phyloP scores from a whole-genome alignment of 2,888 invertebrate species.

The Caenorhabditis imperialis region DNA sequence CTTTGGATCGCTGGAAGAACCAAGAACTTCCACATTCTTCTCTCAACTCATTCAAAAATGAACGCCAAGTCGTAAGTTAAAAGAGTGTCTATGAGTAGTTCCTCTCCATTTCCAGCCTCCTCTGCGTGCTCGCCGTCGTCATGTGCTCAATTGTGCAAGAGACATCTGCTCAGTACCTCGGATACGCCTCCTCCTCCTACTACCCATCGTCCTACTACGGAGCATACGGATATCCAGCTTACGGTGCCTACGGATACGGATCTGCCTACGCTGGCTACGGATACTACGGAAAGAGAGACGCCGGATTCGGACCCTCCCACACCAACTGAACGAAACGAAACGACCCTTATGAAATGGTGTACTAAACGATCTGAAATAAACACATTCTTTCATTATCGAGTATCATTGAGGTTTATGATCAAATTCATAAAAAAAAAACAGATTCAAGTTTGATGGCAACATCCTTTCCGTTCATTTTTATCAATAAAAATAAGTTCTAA shows the following conservation, averaged over 20 bases:
- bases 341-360: not conserved
- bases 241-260: conserved; percentile 28
- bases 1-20: not conserved
- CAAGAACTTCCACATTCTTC: not conserved
- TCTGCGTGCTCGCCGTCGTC: conserved; percentile 39
- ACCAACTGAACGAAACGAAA: not conserved
- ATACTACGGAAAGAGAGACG: conserved; percentile 17
- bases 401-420: too few species aligned
- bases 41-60: not conserved
- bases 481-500: too few species aligned
- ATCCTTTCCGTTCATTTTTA: too few species aligned
- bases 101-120: conserved; percentile 24
- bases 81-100: not conserved
- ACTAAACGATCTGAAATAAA: conserved; percentile 10
- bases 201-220: conserved; percentile 45
- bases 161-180: conserved; percentile 33
- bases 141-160: conserved; percentile 44
- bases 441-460: too few species aligned
- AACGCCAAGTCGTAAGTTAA: conserved; percentile 8
- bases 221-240: conserved; percentile 30
- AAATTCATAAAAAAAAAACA: too few species aligned
- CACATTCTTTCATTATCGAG: too few species aligned
- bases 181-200: conserved; percentile 39
- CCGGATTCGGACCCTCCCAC: conserved; percentile 13
- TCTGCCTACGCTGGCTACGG: conserved; percentile 12